Evolutionary conservation across 1,140 invertebrate genomes (phyloP).

Genomic region (Trichomalopsis sarcophagae): DNA sequence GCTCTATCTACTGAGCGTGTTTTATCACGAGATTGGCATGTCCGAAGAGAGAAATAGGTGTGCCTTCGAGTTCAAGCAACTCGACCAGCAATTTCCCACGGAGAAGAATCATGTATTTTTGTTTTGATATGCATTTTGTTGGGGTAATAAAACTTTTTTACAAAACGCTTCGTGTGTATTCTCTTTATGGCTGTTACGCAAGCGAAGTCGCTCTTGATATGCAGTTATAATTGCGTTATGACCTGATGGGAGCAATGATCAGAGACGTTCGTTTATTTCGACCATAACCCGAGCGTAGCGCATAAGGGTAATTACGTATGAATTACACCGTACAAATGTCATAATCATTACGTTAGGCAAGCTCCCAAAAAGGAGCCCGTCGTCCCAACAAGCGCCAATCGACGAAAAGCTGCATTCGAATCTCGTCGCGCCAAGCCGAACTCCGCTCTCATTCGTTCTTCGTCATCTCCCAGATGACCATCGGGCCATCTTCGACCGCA

Average conservation of each 20-base stretch:
- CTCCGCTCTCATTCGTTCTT: neutral
- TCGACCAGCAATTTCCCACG: slow-evolving; percentile 80
- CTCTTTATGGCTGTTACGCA: neutral
- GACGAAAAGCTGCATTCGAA: neutral
- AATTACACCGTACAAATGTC: too few relatives aligned
- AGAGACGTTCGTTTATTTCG: neutral
- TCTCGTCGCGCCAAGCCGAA: neutral
- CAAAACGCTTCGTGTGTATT: neutral
- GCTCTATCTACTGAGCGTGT: slow-evolving; percentile 78
- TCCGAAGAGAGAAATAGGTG: slow-evolving; percentile 82
- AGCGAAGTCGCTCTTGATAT: too few relatives aligned
- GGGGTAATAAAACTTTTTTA: slow-evolving; percentile 17
- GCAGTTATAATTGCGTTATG: too few relatives aligned
- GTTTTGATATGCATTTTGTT: slow-evolving; percentile 38
- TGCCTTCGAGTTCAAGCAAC: slow-evolving; percentile 81
- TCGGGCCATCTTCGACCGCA: neutral
- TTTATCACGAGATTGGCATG: slow-evolving; percentile 82
- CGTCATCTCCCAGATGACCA: slow-evolving; percentile 24
- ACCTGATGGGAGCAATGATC: too few relatives aligned
- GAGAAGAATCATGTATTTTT: slow-evolving; percentile 58
- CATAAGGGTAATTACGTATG: neutral
- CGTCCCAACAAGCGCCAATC: neutral
- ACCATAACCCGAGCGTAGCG: neutral
- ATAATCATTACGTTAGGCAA: too few relatives aligned
- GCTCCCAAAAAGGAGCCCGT: too few relatives aligned